Evolutionary conservation across 2,797 vertebrate species (phyloP).

Genomic region (Tinamus major): DNA sequence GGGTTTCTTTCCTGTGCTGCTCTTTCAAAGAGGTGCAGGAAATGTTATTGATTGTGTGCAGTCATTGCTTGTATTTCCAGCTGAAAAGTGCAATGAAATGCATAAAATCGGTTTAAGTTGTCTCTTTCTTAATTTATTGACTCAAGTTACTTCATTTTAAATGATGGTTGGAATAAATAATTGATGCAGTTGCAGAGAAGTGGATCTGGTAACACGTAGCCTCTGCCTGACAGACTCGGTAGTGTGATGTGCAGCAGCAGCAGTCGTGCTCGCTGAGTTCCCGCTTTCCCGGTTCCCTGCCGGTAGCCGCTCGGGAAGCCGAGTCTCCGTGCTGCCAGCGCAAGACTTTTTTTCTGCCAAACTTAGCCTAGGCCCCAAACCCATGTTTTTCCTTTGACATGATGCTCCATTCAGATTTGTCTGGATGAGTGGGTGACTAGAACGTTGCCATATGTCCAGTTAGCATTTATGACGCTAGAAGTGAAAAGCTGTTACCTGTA

Average conservation of each 20-base stretch:
- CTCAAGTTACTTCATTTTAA: background rate
- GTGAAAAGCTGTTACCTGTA: background rate
- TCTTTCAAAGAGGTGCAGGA: background rate
- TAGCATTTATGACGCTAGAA: background rate
- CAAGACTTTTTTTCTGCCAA: background rate
- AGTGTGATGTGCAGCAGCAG: fast-evolving
- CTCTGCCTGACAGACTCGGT: background rate
- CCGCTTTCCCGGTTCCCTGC: background rate
- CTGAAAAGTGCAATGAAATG: background rate
- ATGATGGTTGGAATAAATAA: background rate
- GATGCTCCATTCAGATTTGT: background rate
- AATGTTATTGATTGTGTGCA: background rate
- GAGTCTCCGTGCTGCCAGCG: background rate
- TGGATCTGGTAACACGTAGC: background rate
- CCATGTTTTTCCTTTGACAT: background rate
- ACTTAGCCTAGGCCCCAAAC: background rate
- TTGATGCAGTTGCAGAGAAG: background rate
- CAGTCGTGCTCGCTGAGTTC: fast-evolving
- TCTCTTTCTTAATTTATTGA: background rate
- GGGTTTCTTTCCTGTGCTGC: background rate
- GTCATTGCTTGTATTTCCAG: background rate
- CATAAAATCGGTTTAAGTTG: background rate
- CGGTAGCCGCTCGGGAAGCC: background rate
- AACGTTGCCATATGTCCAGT: fast-evolving
- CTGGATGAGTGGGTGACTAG: fast-evolving